A percentile compares a stretch with the other conserved stretches of the same genome.
Conservation (phyloP, 2,888 invertebrate species). For the Torymus texanus region DNA sequence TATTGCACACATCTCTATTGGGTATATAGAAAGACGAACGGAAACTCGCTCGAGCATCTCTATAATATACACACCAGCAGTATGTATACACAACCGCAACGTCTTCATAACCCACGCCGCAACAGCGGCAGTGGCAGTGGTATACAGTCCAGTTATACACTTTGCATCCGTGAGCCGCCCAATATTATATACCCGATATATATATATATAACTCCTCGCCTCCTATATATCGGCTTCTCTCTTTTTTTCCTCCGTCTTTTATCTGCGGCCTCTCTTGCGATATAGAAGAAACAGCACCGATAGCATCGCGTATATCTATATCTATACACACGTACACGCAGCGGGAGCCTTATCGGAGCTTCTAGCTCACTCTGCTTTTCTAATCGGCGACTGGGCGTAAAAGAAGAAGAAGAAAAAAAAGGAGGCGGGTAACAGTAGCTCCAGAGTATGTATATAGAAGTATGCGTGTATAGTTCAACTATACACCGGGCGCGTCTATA, state of each 20-base stretch:
- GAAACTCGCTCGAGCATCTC: too few species aligned
- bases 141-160: slow-evolving; percentile 14
- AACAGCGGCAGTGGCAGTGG: too few species aligned
- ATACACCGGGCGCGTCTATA: too few species aligned
- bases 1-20: too few species aligned
- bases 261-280: background rate
- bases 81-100: background rate
- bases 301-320: background rate
- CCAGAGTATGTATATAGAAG: background rate
- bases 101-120: slow-evolving; percentile 13
- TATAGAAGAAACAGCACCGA: slow-evolving; percentile 3
- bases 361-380: background rate
- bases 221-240: background rate
- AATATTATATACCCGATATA: slow-evolving; percentile 9
- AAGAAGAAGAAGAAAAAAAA: background rate
- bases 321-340: background rate
- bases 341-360: slow-evolving; percentile 1
- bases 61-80: background rate
- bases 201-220: too few species aligned
- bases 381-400: slow-evolving; percentile 2
- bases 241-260: background rate
- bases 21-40: too few species aligned
- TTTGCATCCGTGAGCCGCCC: background rate
- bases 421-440: background rate
- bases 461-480: background rate